phyloP scores from a whole-genome alignment of 2,888 invertebrate species.

The Pachydiplax longipennis region DNA sequence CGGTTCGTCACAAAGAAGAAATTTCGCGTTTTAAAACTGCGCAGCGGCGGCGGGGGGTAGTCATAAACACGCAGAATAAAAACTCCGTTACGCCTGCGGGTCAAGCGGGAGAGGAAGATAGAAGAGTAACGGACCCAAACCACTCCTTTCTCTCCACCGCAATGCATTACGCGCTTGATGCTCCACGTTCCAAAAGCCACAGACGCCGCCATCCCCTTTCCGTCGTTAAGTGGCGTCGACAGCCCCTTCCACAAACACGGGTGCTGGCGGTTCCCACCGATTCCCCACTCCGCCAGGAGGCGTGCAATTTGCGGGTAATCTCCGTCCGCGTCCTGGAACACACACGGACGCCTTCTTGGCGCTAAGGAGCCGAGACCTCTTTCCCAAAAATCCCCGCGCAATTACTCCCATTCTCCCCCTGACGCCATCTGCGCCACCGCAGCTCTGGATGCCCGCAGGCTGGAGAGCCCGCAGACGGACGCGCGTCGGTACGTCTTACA shows the following conservation, averaged over 20 bases:
- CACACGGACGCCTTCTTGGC: neutral
- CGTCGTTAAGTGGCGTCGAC: conserved; percentile 43
- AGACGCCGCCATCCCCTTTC: neutral
- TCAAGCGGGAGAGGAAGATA: no score
- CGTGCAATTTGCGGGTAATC: conserved; percentile 27
- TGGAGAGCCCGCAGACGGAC: no score
- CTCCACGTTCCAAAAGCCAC: conserved; percentile 34
- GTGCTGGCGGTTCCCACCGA: conserved; percentile 32
- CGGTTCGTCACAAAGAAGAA: no score
- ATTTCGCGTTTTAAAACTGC: no score
- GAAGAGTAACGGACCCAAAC: no score
- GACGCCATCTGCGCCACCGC: neutral
- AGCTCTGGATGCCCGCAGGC: neutral
- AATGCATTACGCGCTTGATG: conserved; percentile 43
- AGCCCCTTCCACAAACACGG: conserved; percentile 37
- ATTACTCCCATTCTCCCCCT: neutral
- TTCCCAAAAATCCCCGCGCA: conserved; percentile 14
- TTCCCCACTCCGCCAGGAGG: neutral
- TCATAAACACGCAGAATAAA: no score
- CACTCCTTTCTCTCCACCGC: neutral
- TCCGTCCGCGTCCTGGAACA: neutral
- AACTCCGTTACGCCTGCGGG: no score
- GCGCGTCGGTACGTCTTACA: no score
- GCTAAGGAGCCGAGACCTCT: neutral
- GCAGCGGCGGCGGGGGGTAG: no score